phyloP scores from a whole-genome alignment of 2,797 vertebrate species.

The Catostomus latipinnis region DNA sequence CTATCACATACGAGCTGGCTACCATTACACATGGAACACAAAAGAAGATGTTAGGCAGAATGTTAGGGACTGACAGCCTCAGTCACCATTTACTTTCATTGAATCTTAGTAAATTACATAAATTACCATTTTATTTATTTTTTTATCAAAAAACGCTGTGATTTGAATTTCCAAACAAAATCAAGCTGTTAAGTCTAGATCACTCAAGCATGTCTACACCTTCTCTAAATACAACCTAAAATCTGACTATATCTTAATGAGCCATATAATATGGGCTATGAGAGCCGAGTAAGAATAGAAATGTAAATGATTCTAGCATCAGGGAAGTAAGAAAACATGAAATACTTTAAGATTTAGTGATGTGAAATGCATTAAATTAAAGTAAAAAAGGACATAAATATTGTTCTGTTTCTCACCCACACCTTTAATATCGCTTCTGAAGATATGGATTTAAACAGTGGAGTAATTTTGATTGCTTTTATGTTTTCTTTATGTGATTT shows the following conservation, averaged over 20 bases:
- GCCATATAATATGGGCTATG: constrained; percentile 10
- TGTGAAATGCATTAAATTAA: background rate
- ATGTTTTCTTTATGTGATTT: too few relatives aligned
- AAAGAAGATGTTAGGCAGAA: too few relatives aligned
- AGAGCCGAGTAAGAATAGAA: background rate
- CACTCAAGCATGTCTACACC: constrained; percentile 47
- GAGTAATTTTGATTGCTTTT: background rate
- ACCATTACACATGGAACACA: too few relatives aligned
- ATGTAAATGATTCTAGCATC: constrained; percentile 22
- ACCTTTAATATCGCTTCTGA: background rate
- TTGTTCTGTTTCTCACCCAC: too few relatives aligned
- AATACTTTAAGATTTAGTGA: constrained; percentile 12
- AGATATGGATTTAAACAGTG: background rate
- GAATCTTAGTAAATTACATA: too few relatives aligned
- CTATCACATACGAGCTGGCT: too few relatives aligned
- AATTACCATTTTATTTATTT: too few relatives aligned
- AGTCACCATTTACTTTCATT: too few relatives aligned
- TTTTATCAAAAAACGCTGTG: too few relatives aligned
- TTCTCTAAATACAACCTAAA: constrained; percentile 33
- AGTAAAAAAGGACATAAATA: background rate
- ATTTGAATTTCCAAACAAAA: background rate
- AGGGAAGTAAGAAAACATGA: constrained; percentile 32
- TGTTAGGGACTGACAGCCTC: too few relatives aligned
- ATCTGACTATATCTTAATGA: constrained; percentile 39
- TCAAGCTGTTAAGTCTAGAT: constrained; percentile 41